Percentiles rank a stretch among this genome's conserved stretches.
These are phyloP conservation scores for Catalaphyllia jardinei DNA, from an alignment of 64 coral and sea anemone species.

Conservation along the genomic window DNA sequence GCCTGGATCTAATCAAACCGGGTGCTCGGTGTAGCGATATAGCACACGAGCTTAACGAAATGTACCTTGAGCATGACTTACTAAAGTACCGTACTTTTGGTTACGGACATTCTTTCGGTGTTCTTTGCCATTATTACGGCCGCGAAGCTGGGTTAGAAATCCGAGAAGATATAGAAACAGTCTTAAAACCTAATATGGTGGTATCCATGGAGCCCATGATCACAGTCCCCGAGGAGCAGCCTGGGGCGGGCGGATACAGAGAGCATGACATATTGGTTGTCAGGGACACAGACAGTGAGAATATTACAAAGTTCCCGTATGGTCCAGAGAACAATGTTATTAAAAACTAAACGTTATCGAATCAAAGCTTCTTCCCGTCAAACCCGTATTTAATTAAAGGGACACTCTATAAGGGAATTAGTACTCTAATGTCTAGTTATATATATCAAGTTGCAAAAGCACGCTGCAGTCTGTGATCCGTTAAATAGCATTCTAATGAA, in stretches of 20 bases:
- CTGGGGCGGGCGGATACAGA: constrained; percentile 86
- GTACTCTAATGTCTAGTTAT: no score
- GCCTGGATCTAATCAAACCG: constrained; percentile 84
- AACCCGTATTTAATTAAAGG: no score
- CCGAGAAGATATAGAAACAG: constrained; percentile 82
- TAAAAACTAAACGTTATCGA: constrained; percentile 23
- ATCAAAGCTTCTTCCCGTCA: no score
- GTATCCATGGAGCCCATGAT: constrained; percentile 94
- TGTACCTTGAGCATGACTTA: constrained; percentile 72
- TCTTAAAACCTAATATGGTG: constrained; percentile 92
- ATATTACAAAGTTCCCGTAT: constrained; percentile 86
- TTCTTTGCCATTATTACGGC: constrained; percentile 91
- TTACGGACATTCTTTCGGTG: constrained; percentile 93
- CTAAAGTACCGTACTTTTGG: constrained; percentile 87
- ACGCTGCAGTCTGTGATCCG: no score
- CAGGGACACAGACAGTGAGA: constrained; percentile 62
- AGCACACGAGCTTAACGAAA: constrained; percentile 85
- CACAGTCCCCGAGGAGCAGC: constrained; percentile 82
- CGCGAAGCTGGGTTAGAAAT: constrained; percentile 91
- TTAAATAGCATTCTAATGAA: no score
- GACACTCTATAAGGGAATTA: no score
- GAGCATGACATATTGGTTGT: constrained; percentile 93
- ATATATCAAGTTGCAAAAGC: no score
- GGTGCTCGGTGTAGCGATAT: constrained; percentile 80
- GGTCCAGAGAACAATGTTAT: constrained; percentile 70